phyloP scores from a whole-genome alignment of 2,113 vertebrate species.

The Brachyistius frenatus region DNA sequence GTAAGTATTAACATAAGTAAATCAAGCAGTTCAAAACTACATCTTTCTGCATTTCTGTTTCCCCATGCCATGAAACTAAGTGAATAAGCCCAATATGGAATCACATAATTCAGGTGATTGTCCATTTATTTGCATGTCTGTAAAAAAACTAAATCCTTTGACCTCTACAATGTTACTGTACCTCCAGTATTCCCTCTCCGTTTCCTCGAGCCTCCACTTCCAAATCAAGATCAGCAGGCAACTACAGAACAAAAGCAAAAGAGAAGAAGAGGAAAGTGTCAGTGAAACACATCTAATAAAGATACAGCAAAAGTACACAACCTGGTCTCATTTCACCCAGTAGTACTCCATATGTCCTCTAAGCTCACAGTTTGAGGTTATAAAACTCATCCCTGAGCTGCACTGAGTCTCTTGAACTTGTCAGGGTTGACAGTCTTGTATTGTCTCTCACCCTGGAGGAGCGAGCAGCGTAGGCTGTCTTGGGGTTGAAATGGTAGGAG shows the following conservation, averaged over 20 bases:
- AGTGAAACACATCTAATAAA: background rate
- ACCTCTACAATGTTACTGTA: conserved; percentile 39
- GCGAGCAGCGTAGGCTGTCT: conserved; percentile 68
- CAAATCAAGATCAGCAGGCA: conserved; percentile 78
- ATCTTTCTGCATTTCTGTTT: too few relatives aligned
- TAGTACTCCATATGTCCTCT: too few relatives aligned
- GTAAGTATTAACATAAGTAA: too few relatives aligned
- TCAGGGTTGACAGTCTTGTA: background rate
- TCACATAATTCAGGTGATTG: background rate
- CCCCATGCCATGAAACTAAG: too few relatives aligned
- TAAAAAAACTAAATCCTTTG: too few relatives aligned
- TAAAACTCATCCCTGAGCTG: background rate
- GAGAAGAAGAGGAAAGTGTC: conserved; percentile 10
- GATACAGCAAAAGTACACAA: too few relatives aligned
- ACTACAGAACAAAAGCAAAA: conserved; percentile 51
- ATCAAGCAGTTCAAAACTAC: too few relatives aligned
- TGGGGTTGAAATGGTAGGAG: conserved; percentile 73
- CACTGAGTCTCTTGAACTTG: background rate
- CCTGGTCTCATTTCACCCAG: too few relatives aligned
- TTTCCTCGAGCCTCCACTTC: conserved; percentile 82
- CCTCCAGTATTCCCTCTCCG: conserved; percentile 87
- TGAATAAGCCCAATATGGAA: too few relatives aligned
- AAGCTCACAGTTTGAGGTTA: background rate
- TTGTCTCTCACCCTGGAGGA: conserved; percentile 68
- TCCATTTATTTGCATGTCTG: too few relatives aligned